Evolutionary conservation across 1,140 invertebrate genomes (phyloP), one percentile per base, ranked within the genome.

Genomic region (Platyscapa corneri): DNA sequence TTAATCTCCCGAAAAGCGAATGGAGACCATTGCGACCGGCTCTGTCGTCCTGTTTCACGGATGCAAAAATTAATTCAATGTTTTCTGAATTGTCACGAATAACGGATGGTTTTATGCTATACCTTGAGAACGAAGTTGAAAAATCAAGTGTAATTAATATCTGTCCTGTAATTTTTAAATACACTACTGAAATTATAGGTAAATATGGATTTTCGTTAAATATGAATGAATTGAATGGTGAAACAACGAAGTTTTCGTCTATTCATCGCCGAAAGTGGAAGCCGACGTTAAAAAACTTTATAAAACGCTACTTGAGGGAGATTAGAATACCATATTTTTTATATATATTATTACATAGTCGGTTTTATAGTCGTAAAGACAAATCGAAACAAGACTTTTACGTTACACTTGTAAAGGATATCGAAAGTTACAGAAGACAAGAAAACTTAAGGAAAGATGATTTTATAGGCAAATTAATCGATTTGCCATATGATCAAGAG

Each of bases 161-260:
- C 10, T 34, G 5, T 1, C 6, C 20, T 0, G 16, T 70, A 18
- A 20, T 67, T 14, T 16, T 72, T 90, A 30, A 83, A 90, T 6
- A 91, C 90, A 20, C 91, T 93, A 82, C 88, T 90, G 42, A 78
- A 32, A 27, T 84, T 0, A 78, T 78, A 30, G 75, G 75, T 0
- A 5, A 27, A 0, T 84, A 76, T 10, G 77, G 27, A 0, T 84
- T 84, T 79, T 34, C n/a, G 12, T 23, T 79, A 34, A 30, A 65
- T 20, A 74, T 79, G 32, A 74, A 79, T 16, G 23, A 65, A 7
- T 34, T 79, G 7, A 18, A 2, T 3, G n/a, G 39, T 14, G 46
- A 39, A 37, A n/a, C 1, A 0, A 79, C 32, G 23, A 16, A 53
- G 20, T 84, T 72, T 23, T 20, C 30, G 27, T 34, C 0, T 0